Evolutionary conservation across 2,888 invertebrate species (phyloP).

Genomic region (Drosophila mettleri): DNA sequence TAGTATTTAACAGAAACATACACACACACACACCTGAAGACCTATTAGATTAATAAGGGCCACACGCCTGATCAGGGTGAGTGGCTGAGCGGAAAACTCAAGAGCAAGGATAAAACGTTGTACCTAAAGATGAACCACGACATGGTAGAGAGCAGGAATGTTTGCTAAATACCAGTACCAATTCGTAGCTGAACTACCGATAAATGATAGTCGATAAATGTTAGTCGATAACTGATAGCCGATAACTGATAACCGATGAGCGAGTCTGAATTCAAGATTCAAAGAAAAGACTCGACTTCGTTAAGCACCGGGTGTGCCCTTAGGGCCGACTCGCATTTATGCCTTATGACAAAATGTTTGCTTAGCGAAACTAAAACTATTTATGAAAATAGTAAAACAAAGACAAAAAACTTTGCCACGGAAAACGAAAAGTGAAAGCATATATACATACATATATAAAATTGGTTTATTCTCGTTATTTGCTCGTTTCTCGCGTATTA

Average conservation of each 20-base stretch:
- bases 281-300: slow-evolving; percentile 46
- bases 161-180: neutral
- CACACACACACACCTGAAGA: slow-evolving; percentile 46
- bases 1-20: slow-evolving; percentile 61
- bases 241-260: slow-evolving; percentile 7
- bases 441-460: slow-evolving; percentile 27
- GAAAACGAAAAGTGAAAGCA: slow-evolving; percentile 4
- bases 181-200: slow-evolving; percentile 18
- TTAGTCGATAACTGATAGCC: neutral
- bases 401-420: slow-evolving; percentile 20
- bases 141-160: slow-evolving; percentile 37
- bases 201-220: slow-evolving; percentile 8
- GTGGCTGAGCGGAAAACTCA: slow-evolving; percentile 38
- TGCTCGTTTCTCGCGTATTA: slow-evolving; percentile 64
- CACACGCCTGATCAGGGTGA: slow-evolving; percentile 6
- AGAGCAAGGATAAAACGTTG: slow-evolving; percentile 49
- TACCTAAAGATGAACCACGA: slow-evolving; percentile 66
- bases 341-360: slow-evolving; percentile 56
- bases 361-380: slow-evolving; percentile 38
- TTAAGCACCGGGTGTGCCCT: slow-evolving; percentile 33
- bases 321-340: slow-evolving; percentile 47
- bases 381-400: slow-evolving; percentile 22
- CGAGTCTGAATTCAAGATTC: slow-evolving; percentile 9
- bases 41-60: slow-evolving; percentile 34
- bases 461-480: slow-evolving; percentile 49